A percentile compares a stretch with the other conserved stretches of the same genome.
Conservation (phyloP, 2,113 vertebrate species). For the Caracal caracal region DNA sequence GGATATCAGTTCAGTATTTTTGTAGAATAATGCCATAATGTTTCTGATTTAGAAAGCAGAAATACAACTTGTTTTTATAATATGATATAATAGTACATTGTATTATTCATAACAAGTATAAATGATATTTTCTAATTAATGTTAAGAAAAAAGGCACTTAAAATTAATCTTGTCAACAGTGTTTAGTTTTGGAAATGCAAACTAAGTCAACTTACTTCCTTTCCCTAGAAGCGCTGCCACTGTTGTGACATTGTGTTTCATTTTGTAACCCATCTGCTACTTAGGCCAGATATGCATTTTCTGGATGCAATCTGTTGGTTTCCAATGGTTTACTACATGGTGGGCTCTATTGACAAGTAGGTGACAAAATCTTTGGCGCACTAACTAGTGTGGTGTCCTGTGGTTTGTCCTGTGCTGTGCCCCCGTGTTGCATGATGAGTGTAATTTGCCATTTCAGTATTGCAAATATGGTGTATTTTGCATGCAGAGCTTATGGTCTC, state of each 20-base stretch:
- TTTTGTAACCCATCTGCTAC: slow-evolving; percentile 88
- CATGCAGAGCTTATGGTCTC: slow-evolving; percentile 78
- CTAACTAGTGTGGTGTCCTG: slow-evolving; percentile 79
- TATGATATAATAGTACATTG: not conserved
- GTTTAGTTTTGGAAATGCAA: slow-evolving; percentile 63
- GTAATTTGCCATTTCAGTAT: slow-evolving; percentile 44
- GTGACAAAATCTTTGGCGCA: slow-evolving; percentile 85
- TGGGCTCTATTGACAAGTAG: slow-evolving; percentile 99
- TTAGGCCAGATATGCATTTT: slow-evolving; percentile 98
- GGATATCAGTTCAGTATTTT: slow-evolving; percentile 26
- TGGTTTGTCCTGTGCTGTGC: slow-evolving; percentile 81
- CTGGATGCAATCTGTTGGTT: slow-evolving; percentile 99
- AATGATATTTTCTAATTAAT: not conserved
- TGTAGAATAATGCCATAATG: slow-evolving; percentile 75
- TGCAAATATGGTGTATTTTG: slow-evolving; percentile 61
- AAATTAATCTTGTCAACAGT: slow-evolving; percentile 6
- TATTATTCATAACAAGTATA: slow-evolving; percentile 48
- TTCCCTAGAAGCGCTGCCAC: slow-evolving; percentile 75
- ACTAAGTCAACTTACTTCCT: slow-evolving; percentile 71
- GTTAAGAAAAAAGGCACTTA: not conserved
- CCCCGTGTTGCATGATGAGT: slow-evolving; percentile 81
- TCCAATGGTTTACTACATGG: slow-evolving; percentile 99
- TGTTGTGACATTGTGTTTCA: slow-evolving; percentile 88
- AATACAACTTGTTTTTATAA: slow-evolving; percentile 55
- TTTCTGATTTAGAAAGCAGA: slow-evolving; percentile 79